These are phyloP conservation scores for Petrocephalus sullivani DNA, from an alignment of 2,797 vertebrate species.

Conservation along the genomic window DNA sequence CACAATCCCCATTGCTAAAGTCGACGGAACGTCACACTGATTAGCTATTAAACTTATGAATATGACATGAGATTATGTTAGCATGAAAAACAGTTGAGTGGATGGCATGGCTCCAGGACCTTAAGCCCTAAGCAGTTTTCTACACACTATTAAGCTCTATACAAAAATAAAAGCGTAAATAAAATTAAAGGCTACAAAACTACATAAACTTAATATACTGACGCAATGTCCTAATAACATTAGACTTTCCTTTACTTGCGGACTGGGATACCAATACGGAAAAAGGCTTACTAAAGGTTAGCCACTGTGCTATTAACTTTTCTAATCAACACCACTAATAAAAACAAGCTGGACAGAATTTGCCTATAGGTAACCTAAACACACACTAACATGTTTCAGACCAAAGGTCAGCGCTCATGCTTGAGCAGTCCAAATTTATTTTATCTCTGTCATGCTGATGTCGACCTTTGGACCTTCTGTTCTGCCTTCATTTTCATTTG, in stretches of 20 bases:
- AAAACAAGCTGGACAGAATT: not conserved
- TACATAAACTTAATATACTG: not conserved
- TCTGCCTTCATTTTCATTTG: not conserved
- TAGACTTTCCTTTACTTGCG: not conserved
- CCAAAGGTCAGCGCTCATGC: not conserved
- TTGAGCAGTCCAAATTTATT: not conserved
- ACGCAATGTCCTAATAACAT: not conserved
- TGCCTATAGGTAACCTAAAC: not conserved
- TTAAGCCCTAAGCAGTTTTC: not conserved
- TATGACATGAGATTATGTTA: constrained; percentile 10
- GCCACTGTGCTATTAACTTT: not conserved
- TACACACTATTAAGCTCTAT: not conserved
- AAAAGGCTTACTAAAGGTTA: not conserved
- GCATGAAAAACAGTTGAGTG: not conserved
- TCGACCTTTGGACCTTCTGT: constrained; percentile 18
- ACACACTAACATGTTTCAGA: not conserved
- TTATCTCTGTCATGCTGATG: not conserved
- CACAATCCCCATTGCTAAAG: not conserved
- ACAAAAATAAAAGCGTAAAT: not conserved
- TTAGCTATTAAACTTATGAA: constrained; percentile 8
- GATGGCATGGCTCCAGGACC: not conserved
- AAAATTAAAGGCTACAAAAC: not conserved
- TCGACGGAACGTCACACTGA: constrained; percentile 3
- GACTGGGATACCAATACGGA: not conserved
- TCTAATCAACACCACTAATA: not conserved